Conservation (phyloP, 2,113 vertebrate genomes). For the Cyanistes caeruleus region DNA sequence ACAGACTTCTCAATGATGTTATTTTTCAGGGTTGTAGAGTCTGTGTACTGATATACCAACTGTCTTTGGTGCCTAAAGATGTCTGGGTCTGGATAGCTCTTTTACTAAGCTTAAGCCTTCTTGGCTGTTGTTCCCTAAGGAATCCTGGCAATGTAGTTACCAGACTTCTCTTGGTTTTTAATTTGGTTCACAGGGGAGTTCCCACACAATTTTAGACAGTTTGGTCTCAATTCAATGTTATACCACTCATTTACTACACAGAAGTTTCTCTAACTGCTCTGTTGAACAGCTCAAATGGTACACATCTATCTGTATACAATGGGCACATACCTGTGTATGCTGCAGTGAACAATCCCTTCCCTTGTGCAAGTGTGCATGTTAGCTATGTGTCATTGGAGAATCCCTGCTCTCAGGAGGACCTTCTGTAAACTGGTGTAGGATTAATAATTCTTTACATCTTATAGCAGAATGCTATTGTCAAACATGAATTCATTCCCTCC, state of each 20-base stretch:
- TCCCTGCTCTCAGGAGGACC: not conserved
- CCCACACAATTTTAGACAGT: not conserved
- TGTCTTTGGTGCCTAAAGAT: not conserved
- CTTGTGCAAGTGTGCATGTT: not conserved
- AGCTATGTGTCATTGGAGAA: not conserved
- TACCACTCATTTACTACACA: not conserved
- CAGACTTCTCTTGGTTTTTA: not conserved
- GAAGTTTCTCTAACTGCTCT: not conserved
- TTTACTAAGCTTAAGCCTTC: not conserved
- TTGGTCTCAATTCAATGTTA: not conserved
- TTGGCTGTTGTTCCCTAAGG: not conserved
- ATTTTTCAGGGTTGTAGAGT: not conserved
- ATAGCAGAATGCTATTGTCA: not conserved
- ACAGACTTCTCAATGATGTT: not conserved
- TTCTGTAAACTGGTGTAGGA: not conserved
- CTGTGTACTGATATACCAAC: not conserved
- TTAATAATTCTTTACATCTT: not conserved
- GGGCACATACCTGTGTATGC: not conserved
- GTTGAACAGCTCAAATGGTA: not conserved
- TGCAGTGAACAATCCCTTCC: not conserved
- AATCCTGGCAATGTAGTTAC: not conserved
- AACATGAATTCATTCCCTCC: not conserved
- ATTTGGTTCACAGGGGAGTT: not conserved
- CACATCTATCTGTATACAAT: not conserved
- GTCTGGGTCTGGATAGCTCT: not conserved